These are phyloP conservation scores for Caenorhabditis sulstoni DNA, from an alignment of 2,888 invertebrate species.

Conservation along the genomic window DNA sequence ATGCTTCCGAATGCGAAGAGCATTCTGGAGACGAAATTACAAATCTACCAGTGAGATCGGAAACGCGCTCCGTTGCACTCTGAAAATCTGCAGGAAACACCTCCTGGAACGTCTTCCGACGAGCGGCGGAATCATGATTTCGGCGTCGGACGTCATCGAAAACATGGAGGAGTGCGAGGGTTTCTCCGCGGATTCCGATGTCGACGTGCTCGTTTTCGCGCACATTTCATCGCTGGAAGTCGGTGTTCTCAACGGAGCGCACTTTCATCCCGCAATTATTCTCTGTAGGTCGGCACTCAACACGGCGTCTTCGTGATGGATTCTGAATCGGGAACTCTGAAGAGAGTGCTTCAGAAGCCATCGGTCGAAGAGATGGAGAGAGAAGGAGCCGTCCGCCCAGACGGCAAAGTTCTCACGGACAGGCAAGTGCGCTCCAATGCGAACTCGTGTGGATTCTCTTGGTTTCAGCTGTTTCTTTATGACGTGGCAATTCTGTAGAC, in stretches of 20 bases:
- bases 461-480: constrained; percentile 62
- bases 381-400: constrained; percentile 73
- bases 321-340: constrained; percentile 19
- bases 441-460: not conserved
- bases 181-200: constrained; percentile 1
- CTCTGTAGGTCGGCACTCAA: constrained; percentile 58
- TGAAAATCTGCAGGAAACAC: constrained; percentile 68
- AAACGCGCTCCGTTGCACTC: not conserved
- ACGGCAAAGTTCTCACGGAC: constrained; percentile 63
- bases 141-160: constrained; percentile 82
- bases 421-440: constrained; percentile 28
- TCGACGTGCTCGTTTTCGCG: constrained; percentile 62
- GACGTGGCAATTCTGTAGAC: constrained; percentile 53
- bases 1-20: constrained; percentile 76
- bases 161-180: constrained; percentile 68
- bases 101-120: constrained; percentile 68
- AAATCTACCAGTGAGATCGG: constrained; percentile 71
- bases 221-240: constrained; percentile 59
- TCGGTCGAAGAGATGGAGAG: constrained; percentile 78
- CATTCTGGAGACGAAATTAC: constrained; percentile 81
- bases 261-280: constrained; percentile 58
- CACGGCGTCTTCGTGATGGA: constrained; percentile 71
- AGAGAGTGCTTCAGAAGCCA: constrained; percentile 82
- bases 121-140: constrained; percentile 81
- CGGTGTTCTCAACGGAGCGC: no score